phyloP scores from a whole-genome alignment of 1,140 invertebrate genomes.

The Lysiphlebus fabarum region DNA sequence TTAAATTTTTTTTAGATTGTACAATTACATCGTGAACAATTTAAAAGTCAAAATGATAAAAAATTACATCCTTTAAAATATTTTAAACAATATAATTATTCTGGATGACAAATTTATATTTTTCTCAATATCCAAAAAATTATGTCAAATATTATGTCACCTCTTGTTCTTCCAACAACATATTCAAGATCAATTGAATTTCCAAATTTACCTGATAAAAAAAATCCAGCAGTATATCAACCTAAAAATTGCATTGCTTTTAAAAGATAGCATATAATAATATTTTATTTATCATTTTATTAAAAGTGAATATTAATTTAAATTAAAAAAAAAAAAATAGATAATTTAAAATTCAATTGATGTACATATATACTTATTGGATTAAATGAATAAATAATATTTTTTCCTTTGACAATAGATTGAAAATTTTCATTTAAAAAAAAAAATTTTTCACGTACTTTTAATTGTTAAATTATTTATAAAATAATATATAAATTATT shows the following conservation, averaged over 20 bases:
- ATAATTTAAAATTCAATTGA: background rate
- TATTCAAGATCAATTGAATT: constrained; percentile 49
- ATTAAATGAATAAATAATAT: background rate
- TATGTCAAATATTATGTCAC: constrained; percentile 59
- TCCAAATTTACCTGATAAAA: constrained; percentile 54
- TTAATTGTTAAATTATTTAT: too few relatives aligned
- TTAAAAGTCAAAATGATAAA: constrained; percentile 56
- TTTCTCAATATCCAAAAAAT: constrained; percentile 51
- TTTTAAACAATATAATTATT: constrained; percentile 53
- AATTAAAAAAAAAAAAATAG: background rate
- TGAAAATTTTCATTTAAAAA: too few relatives aligned
- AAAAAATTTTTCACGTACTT: too few relatives aligned
- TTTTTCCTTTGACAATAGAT: too few relatives aligned
- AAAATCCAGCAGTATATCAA: constrained; percentile 48
- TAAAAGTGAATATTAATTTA: background rate
- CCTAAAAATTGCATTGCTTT: constrained; percentile 31
- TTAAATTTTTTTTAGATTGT: constrained; percentile 45
- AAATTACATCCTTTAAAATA: constrained; percentile 56
- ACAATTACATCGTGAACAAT: constrained; percentile 59
- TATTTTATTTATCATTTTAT: background rate
- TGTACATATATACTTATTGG: background rate
- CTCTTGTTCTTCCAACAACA: constrained; percentile 53
- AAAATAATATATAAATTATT: too few relatives aligned
- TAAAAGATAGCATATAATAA: constrained; percentile 26
- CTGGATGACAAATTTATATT: constrained; percentile 50